Conservation (phyloP, 2,797 vertebrate genomes). For the Syncerus caffer region DNA sequence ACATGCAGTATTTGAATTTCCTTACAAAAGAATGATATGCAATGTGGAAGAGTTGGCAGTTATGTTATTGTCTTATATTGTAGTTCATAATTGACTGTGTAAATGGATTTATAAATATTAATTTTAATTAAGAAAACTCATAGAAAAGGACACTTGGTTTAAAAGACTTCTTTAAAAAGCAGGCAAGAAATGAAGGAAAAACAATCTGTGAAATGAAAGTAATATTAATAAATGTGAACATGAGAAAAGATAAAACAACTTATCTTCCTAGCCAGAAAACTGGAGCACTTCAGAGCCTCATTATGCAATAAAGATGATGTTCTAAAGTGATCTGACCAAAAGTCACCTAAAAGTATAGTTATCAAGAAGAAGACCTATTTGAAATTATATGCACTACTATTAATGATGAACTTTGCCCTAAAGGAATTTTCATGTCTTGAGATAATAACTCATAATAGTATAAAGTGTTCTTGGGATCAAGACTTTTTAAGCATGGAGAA, state of each 20-base stretch:
- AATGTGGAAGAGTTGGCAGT: neutral
- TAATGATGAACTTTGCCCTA: neutral
- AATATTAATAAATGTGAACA: neutral
- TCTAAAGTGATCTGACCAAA: neutral
- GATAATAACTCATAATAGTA: neutral
- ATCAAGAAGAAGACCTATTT: neutral
- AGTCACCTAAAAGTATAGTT: neutral
- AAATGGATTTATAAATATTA: neutral
- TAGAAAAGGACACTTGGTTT: neutral
- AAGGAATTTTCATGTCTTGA: neutral
- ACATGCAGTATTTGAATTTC: neutral
- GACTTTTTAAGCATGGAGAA: neutral
- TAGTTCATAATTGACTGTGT: neutral
- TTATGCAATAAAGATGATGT: neutral
- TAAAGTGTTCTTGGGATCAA: neutral
- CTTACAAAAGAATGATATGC: neutral
- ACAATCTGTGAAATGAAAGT: neutral
- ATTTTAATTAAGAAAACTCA: neutral
- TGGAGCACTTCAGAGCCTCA: neutral
- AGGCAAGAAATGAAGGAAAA: neutral
- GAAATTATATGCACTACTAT: neutral
- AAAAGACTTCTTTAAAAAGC: neutral
- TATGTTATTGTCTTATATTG: neutral
- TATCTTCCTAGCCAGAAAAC: neutral
- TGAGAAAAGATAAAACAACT: neutral